Evolutionary conservation across 1,140 invertebrate species (phyloP).

Genomic region (Cydia fagiglandana): DNA sequence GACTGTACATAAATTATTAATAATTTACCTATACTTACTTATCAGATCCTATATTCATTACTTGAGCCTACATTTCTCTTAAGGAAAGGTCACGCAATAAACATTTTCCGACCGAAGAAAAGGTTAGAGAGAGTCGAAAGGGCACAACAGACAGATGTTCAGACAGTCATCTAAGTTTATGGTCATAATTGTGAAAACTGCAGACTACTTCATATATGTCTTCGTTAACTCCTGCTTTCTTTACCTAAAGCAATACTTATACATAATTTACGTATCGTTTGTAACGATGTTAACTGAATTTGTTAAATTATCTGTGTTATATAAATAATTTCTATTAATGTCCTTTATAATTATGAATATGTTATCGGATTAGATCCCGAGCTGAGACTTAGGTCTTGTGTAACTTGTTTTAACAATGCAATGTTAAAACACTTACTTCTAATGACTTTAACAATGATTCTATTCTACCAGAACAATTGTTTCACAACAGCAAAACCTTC

Average conservation of each 20-base stretch:
- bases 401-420: conserved; percentile 2
- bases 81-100: not conserved
- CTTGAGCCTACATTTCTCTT: not conserved
- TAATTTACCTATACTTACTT: not conserved
- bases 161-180: no score
- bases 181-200: no score
- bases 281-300: not conserved
- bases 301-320: not conserved
- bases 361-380: conserved; percentile 1
- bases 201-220: no score
- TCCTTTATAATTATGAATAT: not conserved
- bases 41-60: not conserved
- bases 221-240: no score
- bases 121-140: not conserved
- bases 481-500: not conserved
- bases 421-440: not conserved
- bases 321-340: not conserved
- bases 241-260: no score
- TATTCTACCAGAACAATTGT: not conserved
- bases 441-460: conserved; percentile 1
- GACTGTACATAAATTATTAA: no score
- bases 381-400: not conserved
- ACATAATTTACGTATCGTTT: no score
- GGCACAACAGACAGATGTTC: not conserved
- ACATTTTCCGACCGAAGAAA: not conserved